Base-by-base conservation (phyloP, 2,888 invertebrate species). In the Muscina levida region DNA sequence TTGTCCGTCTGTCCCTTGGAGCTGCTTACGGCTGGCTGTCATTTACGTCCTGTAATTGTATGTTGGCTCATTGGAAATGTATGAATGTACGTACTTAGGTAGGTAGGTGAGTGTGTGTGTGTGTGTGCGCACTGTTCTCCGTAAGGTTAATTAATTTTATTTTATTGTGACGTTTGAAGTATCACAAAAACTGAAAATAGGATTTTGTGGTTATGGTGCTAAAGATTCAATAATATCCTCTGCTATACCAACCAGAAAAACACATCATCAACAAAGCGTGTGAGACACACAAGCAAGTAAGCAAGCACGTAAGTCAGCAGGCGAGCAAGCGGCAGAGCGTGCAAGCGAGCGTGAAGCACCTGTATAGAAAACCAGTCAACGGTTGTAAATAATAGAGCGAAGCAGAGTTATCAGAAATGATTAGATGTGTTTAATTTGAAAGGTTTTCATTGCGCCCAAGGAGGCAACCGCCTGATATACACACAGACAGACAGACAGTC, bases 121-220 rank as follows among this genome's bases (percentile, higher is more conserved):
- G 59, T 65, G 65, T 79, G 79, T 74, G 22, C 42, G 37, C 37
- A 39, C 13, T 15, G 17, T 59, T 42, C 11, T 19, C 72, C 66
- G 62, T 71, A 75, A 79, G 79, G 78, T 77, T 80, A 83, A 82
- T 83, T 83, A 81, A 83, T 82, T 82, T 83, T 82, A 82, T 80
- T 77, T 80, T 81, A 77, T 75, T 82, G 78, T 72, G 81, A 77
- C 74, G 46, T 77, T 62, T 77, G 72, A 81, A 81, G 82, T 74
- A 77, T 77, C 77, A 78, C 68, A 71, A 59, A n/a, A 24, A 57
- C 26, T 46, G 56, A 72, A 80, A 77, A 82, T 75, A 59, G 77
- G 77, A 77, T 79, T 77, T 82, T 80, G 79, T 77, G 82, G 82
- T 77, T 73, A 74, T 74, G 67, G 57, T 73, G 76, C 66, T 72